These are phyloP conservation scores for Aulostomus chinensis DNA, from an alignment of 2,797 vertebrate species.

Conservation along the genomic window DNA sequence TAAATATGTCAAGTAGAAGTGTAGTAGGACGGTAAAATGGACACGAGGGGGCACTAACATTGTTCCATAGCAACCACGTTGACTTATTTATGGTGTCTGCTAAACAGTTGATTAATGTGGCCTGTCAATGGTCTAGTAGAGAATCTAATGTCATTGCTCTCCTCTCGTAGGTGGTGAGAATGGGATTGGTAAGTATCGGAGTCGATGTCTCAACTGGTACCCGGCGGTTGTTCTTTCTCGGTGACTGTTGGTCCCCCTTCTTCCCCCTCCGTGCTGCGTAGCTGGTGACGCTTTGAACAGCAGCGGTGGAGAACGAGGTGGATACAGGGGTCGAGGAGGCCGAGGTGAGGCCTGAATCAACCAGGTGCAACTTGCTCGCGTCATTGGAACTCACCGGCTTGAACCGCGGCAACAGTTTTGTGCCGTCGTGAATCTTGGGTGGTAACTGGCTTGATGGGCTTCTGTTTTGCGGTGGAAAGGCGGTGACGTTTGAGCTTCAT, in stretches of 20 bases:
- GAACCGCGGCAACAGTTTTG: neutral
- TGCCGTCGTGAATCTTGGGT: no score
- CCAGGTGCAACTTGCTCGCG: neutral
- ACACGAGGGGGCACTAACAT: no score
- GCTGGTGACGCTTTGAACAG: slow-evolving; percentile 8
- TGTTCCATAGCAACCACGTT: no score
- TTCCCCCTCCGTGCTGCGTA: neutral
- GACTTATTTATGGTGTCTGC: neutral
- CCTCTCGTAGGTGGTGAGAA: slow-evolving; percentile 21
- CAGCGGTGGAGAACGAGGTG: slow-evolving; percentile 1
- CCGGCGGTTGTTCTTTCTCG: accelerated
- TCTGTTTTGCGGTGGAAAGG: no score
- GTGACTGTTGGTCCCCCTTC: no score
- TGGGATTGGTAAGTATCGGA: slow-evolving; percentile 10
- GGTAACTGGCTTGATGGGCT: no score
- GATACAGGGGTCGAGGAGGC: slow-evolving; percentile 44
- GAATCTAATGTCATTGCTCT: neutral
- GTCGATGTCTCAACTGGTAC: accelerated
- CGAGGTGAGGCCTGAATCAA: slow-evolving; percentile 33
- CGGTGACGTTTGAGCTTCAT: no score
- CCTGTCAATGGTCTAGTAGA: neutral
- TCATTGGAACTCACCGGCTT: neutral
- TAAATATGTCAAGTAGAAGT: no score
- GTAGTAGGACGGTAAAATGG: no score
- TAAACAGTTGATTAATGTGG: neutral